Evolutionary conservation across 1,140 invertebrate genomes (phyloP).

Genomic region (Gonioctena quinquepunctata): DNA sequence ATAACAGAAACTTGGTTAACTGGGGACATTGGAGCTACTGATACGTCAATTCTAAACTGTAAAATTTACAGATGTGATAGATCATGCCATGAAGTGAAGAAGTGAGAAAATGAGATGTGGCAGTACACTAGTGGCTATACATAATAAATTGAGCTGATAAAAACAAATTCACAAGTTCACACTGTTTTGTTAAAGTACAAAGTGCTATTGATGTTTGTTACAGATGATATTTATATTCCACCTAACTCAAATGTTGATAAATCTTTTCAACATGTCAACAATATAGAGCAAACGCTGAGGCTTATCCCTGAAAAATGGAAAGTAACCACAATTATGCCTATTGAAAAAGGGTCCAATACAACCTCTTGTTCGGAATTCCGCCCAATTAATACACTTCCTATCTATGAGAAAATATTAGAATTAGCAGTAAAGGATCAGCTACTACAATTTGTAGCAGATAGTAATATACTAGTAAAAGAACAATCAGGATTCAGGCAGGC

Average conservation of each 20-base stretch:
- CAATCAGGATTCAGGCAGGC: too few species aligned
- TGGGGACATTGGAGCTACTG: background rate
- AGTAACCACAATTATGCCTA: too few species aligned
- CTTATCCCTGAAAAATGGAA: too few species aligned
- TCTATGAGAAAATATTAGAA: too few species aligned
- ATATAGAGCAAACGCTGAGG: too few species aligned
- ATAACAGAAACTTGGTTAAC: too few species aligned
- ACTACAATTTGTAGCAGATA: too few species aligned
- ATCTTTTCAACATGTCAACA: background rate
- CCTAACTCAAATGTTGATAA: background rate
- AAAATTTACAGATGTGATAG: background rate
- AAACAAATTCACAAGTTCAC: background rate
- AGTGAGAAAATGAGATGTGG: background rate
- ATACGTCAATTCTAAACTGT: background rate
- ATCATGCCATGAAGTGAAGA: background rate
- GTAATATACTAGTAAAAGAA: too few species aligned
- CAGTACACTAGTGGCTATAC: background rate
- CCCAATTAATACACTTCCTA: too few species aligned
- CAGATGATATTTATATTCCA: background rate
- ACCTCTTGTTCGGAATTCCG: too few species aligned
- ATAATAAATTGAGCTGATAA: background rate
- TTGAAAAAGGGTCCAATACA: too few species aligned
- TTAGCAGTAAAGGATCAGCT: too few species aligned
- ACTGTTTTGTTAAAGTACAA: background rate
- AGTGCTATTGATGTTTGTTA: background rate